Evolutionary conservation across 2,888 invertebrate genomes (phyloP).

Genomic region (Calliphora vomitoria): DNA sequence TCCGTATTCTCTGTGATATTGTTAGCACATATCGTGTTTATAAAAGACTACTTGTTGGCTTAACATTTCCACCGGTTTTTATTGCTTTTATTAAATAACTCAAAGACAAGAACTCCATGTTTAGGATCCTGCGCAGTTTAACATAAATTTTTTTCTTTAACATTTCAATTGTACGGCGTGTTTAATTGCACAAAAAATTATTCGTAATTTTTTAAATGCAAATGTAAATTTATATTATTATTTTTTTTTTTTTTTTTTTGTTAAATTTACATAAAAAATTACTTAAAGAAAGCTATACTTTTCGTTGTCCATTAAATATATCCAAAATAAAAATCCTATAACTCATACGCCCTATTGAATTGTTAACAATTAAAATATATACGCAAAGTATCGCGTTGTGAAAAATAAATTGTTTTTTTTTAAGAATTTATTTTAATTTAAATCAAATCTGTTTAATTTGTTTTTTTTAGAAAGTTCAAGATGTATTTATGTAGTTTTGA

Average conservation of each 20-base stretch:
- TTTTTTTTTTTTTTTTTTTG: too few relatives aligned
- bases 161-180: background rate
- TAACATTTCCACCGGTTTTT: constrained; percentile 63
- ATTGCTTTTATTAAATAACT: constrained; percentile 60
- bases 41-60: constrained; percentile 66
- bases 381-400: background rate
- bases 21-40: constrained; percentile 60
- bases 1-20: constrained; percentile 21
- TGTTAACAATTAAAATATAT: background rate
- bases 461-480: too few relatives aligned
- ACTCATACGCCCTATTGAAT: constrained; percentile 3
- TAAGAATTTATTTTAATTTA: background rate
- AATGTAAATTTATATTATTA: constrained; percentile 4
- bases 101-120: background rate
- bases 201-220: constrained; percentile 21
- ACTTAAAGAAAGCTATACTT: background rate
- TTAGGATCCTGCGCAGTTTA: constrained; percentile 72
- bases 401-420: background rate
- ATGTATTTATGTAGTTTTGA: too few relatives aligned
- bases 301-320: background rate
- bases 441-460: background rate
- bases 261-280: constrained; percentile 6
- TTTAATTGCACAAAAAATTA: constrained; percentile 46
- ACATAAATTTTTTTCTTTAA: background rate
- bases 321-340: background rate